Evolutionary conservation across 1,140 invertebrate species (phyloP).

Genomic region (Lepidostoma basale): DNA sequence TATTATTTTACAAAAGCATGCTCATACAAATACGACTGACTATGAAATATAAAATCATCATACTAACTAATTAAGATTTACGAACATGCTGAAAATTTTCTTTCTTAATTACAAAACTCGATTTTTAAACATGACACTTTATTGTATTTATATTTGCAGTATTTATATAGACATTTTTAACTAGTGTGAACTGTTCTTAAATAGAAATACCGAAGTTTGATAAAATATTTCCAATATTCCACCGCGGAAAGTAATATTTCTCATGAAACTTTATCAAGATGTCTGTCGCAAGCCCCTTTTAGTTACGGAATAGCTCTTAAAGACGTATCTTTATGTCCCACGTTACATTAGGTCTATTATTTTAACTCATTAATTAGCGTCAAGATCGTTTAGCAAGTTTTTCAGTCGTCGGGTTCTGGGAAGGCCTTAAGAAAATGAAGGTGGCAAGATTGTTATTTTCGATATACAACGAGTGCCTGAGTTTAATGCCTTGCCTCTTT

Average conservation of each 20-base stretch:
- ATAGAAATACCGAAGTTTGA: too few species aligned
- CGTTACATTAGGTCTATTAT: slow-evolving; percentile 24
- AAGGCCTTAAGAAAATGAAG: background rate
- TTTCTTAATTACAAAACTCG: too few species aligned
- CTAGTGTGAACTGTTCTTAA: too few species aligned
- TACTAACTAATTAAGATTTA: too few species aligned
- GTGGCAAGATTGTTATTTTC: slow-evolving; percentile 6
- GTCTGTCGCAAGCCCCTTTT: background rate
- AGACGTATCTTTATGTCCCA: slow-evolving; percentile 10
- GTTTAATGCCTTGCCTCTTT: background rate
- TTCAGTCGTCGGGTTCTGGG: background rate
- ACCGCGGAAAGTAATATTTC: slow-evolving; percentile 7
- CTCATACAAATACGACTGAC: too few species aligned
- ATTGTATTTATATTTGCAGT: too few species aligned
- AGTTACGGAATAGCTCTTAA: slow-evolving; percentile 11
- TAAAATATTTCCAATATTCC: too few species aligned
- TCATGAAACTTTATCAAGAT: background rate
- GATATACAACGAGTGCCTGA: background rate
- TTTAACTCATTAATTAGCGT: slow-evolving; percentile 29
- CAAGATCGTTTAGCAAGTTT: slow-evolving; percentile 28
- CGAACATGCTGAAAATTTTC: too few species aligned
- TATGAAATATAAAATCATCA: too few species aligned
- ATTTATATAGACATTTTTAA: too few species aligned
- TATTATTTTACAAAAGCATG: too few species aligned
- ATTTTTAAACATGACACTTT: too few species aligned